phyloP scores from a whole-genome alignment of 1,140 invertebrate genomes.

The Schlechtendalia chinensis region DNA sequence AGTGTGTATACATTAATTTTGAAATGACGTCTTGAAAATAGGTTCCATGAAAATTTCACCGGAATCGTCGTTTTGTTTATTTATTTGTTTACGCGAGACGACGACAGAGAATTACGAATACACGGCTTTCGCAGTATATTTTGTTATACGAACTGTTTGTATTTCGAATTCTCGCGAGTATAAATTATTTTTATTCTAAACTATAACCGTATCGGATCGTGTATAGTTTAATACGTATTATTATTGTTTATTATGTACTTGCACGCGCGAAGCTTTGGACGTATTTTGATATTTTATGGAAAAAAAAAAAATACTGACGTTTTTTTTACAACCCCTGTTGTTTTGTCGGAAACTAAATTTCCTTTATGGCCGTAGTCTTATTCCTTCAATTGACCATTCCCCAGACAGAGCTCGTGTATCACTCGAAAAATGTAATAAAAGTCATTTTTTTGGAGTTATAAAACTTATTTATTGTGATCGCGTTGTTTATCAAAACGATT shows the following conservation, averaged over 20 bases:
- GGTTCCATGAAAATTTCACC: background rate
- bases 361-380: background rate
- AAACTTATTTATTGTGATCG: background rate
- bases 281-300: background rate
- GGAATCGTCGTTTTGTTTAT: background rate
- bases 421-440: background rate
- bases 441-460: background rate
- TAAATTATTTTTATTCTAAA: slow-evolving; percentile 11
- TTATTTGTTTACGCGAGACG: background rate
- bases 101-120: background rate
- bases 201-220: background rate
- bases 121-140: background rate
- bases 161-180: background rate
- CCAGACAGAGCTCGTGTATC: too few species aligned
- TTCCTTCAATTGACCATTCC: background rate
- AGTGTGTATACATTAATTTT: too few species aligned
- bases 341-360: background rate
- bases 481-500: background rate
- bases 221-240: background rate
- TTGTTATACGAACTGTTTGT: background rate
- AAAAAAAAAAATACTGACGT: background rate
- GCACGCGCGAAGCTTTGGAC: background rate
- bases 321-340: background rate
- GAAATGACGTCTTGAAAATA: too few species aligned
- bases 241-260: background rate